Evolutionary conservation across 1,140 invertebrate genomes (phyloP), one percentile per base, ranked within the genome.

Genomic region (Pomacea maculata): DNA sequence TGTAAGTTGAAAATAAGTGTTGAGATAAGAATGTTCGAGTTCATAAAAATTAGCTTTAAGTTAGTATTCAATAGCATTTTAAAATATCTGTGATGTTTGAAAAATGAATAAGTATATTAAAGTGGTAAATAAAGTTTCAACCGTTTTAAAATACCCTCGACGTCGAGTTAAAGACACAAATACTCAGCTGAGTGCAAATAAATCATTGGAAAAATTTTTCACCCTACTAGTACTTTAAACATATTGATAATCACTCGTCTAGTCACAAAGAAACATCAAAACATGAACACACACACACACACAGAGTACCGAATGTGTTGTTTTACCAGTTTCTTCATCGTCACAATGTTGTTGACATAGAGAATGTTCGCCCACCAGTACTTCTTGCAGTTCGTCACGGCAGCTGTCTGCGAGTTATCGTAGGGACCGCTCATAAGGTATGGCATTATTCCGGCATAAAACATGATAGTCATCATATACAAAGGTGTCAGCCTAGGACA

Each of bases 361-460:
- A 96, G 91, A 52, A 96, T 89, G 86, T 96, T 96, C 0, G 94
- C 92, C 95, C 95, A 96, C 96, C 96, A 96, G n/a, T 94, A 94
- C 14, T 93, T 89, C 78, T 91, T 85, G 86, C 95, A 96, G 80
- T 61, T 57, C 4, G 64, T 45, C 14, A 65, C 80, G 17, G 71
- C 45, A 34, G 55, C 67, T 21, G 34, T 25, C 0, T 25, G 25
- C 5, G 52, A 17, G 10, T 85, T 85, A 94, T 94, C 95, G 85
- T 94, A 92, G 11, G 95, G 95, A 3, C 95, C 95, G 9, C 91
- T 87, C 11, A 93, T 94, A 4, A 94, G 83, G 78, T 95, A 93
- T 65, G 95, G 94, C 90, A 94, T 93, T 7, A 95, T 90, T 86
- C 93, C 94, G 0, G 94, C 94, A 85, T 95, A 95, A 91, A 94